Evolutionary conservation across 1,140 invertebrate genomes (phyloP).

Genomic region (Eurytemora carolleeae): DNA sequence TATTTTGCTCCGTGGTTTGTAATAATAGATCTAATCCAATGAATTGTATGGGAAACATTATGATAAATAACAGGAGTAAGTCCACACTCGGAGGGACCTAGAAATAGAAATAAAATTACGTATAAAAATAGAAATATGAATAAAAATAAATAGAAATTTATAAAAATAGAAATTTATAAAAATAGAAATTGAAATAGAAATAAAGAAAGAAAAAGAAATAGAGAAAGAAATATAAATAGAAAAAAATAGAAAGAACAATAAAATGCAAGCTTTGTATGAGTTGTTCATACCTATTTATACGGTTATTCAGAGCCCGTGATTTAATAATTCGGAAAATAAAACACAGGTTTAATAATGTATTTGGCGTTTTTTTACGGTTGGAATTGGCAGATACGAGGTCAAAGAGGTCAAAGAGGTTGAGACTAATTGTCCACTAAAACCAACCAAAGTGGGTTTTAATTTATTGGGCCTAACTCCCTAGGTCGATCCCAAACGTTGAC

Average conservation of each 20-base stretch:
- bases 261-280: too few relatives aligned
- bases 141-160: background rate
- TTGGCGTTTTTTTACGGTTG: background rate
- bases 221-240: background rate
- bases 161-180: background rate
- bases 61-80: background rate
- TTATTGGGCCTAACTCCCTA: too few relatives aligned
- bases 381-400: too few relatives aligned
- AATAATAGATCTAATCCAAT: background rate
- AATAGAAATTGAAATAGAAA: background rate
- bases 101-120: background rate
- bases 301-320: too few relatives aligned
- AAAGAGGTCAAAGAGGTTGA: too few relatives aligned
- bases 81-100: background rate
- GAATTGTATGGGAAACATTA: background rate
- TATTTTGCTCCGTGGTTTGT: too few relatives aligned
- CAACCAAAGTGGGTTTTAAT: too few relatives aligned
- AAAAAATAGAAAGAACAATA: background rate
- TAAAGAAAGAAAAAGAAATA: background rate
- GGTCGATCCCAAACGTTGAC: too few relatives aligned
- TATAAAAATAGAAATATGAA: background rate
- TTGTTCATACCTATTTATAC: too few relatives aligned
- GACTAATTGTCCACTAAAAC: too few relatives aligned
- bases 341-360: background rate
- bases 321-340: background rate